Conservation (phyloP, 2,113 vertebrate genomes). For the Psilopogon haemacephalus region DNA sequence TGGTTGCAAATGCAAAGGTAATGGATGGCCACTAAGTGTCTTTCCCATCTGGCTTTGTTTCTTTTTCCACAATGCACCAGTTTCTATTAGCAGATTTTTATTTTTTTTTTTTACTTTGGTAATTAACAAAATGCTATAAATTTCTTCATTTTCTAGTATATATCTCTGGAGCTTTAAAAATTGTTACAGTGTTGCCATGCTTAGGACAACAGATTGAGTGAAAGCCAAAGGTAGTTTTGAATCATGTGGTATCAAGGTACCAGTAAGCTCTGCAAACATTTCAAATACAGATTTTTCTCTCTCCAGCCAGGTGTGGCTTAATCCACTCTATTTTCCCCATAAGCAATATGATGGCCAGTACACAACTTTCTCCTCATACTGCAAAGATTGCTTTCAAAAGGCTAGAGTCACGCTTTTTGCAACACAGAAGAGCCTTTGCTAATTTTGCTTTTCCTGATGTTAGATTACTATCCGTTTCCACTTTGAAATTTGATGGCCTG, state of each 20-base stretch:
- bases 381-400: conserved; percentile 49
- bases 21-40: background rate
- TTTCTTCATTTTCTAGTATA: conserved; percentile 46
- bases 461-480: background rate
- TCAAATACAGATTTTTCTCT: conserved; percentile 57
- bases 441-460: conserved; percentile 3
- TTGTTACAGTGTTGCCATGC: conserved; percentile 36
- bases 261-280: conserved; percentile 78
- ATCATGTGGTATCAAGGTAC: conserved; percentile 72
- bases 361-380: conserved; percentile 28
- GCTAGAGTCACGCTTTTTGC: background rate
- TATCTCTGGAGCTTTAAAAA: conserved; percentile 47
- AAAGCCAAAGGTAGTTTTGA: conserved; percentile 73
- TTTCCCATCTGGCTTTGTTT: conserved; percentile 39
- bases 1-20: background rate
- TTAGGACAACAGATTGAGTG: conserved; percentile 71
- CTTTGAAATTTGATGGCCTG: background rate
- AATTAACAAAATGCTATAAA: conserved; percentile 50
- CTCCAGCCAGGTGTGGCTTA: conserved; percentile 73
- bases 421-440: background rate
- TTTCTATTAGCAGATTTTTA: conserved; percentile 35
- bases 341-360: conserved; percentile 49
- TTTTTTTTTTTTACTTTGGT: conserved; percentile 62
- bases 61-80: conserved; percentile 1
- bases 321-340: conserved; percentile 69